phyloP scores from a whole-genome alignment of 2,797 vertebrate species.

The Enteromius argenteus region DNA sequence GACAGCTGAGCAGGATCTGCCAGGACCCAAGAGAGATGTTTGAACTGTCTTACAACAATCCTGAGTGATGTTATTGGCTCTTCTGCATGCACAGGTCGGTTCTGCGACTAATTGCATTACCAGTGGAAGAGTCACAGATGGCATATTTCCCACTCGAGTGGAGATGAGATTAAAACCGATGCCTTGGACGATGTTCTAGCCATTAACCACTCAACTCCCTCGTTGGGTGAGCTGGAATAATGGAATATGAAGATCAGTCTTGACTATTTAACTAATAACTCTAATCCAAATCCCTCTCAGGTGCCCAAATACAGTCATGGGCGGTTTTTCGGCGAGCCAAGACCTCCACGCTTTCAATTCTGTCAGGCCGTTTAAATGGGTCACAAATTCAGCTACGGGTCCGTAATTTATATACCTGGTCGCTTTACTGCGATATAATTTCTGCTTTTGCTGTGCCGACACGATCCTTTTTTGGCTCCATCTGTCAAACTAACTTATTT shows the following conservation, averaged over 20 bases:
- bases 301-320: constrained; percentile 33
- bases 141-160: constrained; percentile 16
- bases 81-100: constrained; percentile 1
- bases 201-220: neutral
- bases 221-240: neutral
- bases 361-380: constrained; percentile 17
- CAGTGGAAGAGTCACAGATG: constrained; percentile 24
- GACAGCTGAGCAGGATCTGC: neutral
- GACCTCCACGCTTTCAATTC: neutral
- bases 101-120: constrained; percentile 24
- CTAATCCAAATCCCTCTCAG: constrained; percentile 40
- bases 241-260: constrained; percentile 10
- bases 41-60: neutral
- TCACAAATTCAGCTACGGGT: constrained; percentile 4
- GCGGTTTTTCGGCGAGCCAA: neutral
- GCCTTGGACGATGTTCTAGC: neutral
- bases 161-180: neutral
- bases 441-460: constrained; percentile 33
- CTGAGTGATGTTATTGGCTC: neutral
- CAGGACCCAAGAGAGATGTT: neutral
- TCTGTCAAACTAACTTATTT: constrained; percentile 1
- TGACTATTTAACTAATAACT: neutral
- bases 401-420: constrained; percentile 55
- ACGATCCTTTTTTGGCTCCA: constrained; percentile 1
- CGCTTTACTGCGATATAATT: constrained; percentile 42